phyloP scores from a whole-genome alignment of 2,113 vertebrate species.

The Chloropsis cyanopogon region DNA sequence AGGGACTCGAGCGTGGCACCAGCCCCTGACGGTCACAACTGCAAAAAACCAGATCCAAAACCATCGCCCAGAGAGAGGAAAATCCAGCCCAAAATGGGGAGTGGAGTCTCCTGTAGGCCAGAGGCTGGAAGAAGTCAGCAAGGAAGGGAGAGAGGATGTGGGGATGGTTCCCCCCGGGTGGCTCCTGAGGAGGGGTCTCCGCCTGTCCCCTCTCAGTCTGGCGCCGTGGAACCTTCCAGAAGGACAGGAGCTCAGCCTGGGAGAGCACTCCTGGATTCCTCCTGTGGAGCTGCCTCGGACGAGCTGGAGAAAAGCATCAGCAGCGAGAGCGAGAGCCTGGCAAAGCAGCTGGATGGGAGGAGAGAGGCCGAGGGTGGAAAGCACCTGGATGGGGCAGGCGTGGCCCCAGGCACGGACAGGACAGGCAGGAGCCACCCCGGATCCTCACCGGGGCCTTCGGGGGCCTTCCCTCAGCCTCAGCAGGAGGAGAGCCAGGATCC shows the following conservation, averaged over 20 bases:
- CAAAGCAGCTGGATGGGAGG: background rate
- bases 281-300: background rate
- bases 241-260: rapidly evolving
- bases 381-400: rapidly evolving
- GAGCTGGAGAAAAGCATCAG: background rate
- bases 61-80: rapidly evolving
- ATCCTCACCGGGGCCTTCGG: background rate
- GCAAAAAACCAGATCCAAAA: rapidly evolving
- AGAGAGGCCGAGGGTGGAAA: background rate
- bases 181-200: background rate
- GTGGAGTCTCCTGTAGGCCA: background rate
- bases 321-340: background rate
- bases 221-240: rapidly evolving
- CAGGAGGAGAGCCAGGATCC: background rate
- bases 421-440: background rate
- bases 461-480: background rate
- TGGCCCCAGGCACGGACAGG: background rate
- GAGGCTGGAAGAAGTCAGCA: background rate
- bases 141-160: rapidly evolving
- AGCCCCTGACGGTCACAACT: rapidly evolving
- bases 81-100: rapidly evolving
- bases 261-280: background rate
- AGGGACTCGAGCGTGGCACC: background rate
- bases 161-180: rapidly evolving
- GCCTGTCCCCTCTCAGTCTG: background rate